Evolutionary conservation across 2,888 invertebrate species (phyloP), one percentile per base, ranked within the genome.

Genomic region (Heliconius hortense): DNA sequence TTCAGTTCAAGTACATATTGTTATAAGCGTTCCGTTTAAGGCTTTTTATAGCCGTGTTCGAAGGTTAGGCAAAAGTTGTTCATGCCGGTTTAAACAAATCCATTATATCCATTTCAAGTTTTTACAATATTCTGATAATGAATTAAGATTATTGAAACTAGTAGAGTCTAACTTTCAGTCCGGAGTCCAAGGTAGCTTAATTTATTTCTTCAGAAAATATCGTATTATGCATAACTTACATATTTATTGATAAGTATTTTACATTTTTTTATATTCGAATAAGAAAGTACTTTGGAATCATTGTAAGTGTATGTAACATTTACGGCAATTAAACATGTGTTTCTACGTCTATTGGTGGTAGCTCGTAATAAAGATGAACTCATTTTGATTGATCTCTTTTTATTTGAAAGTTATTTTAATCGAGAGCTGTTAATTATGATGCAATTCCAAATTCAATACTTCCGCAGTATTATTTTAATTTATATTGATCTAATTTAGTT

Each of bases 1-100:
- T 89, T 89, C 85, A 86, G 89, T 89, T 89, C 90, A 91, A 91
- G 86, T 87, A 83, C 81, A 69, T 67, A 71, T 72, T 74, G 64
- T 73, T 35, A 56, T 66, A 70, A 48, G 68, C 56, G 89, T 88
- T 83, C 89, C 39, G 26, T 87, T 79, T 77, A 48, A 60, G 72
- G 62, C 73, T 72, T 77, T 77, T 78, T 77, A 73, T 80, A 60
- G 53, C 59, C 63, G 31, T 53, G 68, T 76, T 72, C 63, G 73
- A 80, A 78, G 78, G 79, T 72, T 72, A 64, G 26, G 43, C 70
- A 64, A 70, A 74, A 74, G 39, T 74, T 43, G 63, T 64, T 53
- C 35, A 35, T 39, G 71, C 43, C 39, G 18, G 26, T 5, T 39
- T 71, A 59, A 39, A 26, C 15, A 70, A 59, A 71, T 39, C 24